Evolutionary conservation across 2,888 invertebrate species (phyloP), one percentile per base, ranked within the genome.

Genomic region (Cyclophora punctaria): DNA sequence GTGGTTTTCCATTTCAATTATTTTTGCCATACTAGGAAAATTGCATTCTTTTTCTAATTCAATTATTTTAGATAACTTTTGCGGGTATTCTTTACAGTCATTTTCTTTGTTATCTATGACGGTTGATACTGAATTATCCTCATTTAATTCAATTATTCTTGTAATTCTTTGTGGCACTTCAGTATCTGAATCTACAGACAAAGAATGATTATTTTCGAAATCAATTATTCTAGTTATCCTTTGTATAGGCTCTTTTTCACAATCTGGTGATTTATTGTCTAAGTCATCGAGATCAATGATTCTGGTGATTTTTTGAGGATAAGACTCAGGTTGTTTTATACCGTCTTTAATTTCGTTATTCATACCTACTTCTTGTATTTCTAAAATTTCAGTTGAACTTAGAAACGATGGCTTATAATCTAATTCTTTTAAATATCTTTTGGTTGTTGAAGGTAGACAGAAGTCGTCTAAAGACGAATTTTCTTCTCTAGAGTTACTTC

Each of bases 1-100:
- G 65, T 86, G 83, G 56, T 88, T 88, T 77, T 88, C 88, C 81
- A 87, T 85, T 77, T 88, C 88, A 67, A 88, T 88, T 59, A 88
- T 88, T 78, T 77, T 84, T 42, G 88, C 76, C 86, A 88, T 87
- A 61, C 87, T 86, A 42, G 83, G 83, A 68, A 86, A 86, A 62
- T 63, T 73, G 59, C 74, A 78, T 62, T 87, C 83, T 69, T 87
- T 87, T 64, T 78, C 78, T 56, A 76, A 60, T 71, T 86, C 84
- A 59, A 78, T 77, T 72, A 83, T 79, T 69, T 80, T 78, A 66
- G 74, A 73, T 62, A 83, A 68, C 69, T 79, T 81, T 62, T 80
- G 80, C 49, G 72, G 68, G 56, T 68, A 68, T 60, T 85, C 84
- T 62, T 72, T 79, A 37, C 37, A 37, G 47, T 81, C 78, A 48